Base-by-base conservation (phyloP, 2,113 vertebrate species). In the Stictonetta naevosa region DNA sequence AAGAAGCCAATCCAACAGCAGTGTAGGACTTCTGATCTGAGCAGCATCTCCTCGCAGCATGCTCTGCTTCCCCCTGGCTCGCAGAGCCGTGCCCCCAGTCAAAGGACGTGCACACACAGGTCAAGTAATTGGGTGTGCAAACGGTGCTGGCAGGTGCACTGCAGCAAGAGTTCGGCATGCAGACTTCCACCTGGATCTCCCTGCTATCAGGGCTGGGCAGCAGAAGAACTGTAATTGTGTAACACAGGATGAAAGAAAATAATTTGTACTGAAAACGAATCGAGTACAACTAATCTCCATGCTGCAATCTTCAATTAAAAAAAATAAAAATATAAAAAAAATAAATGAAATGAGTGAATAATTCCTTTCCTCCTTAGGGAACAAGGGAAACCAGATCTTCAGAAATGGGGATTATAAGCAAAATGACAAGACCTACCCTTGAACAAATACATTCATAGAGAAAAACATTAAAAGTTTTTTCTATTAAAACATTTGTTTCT, bases 401-500 rank as follows among this genome's bases (percentile, higher is more conserved):
- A 89, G 71, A 94, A 94, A 86, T 1, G 10, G 22, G 33, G 33
- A 76, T 40, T 46, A 74, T 44, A 81, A 94, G 86, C 66, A 93
- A 67, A 94, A 67, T 18, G 15, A 84, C 53, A 75, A 79, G 91
- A 75, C 81, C 92, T 83, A 86, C 56, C 94, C 80, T 86, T 13
- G 11, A 90, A 64, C 38, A 92, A 88, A 91, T 58, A 62, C 12
- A 71, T 79, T 78, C 83, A 82, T 40, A 74, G 62, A 84, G 67
- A 86, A 84, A 93, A 71, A 69, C 50, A 67, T 79, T 63, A 75
- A 29, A 92, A 82, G 53, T 15, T 78, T 83, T 92, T 64, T 44
- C 84, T 59, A 60, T 91, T 86, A 96, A 84, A 94, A 87, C 78
- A 71, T 92, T 93, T 95, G 77, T 95, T 92, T 95, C 95, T 84